Conservation (phyloP, 1,140 invertebrate species). For the Sitophilus oryzae region DNA sequence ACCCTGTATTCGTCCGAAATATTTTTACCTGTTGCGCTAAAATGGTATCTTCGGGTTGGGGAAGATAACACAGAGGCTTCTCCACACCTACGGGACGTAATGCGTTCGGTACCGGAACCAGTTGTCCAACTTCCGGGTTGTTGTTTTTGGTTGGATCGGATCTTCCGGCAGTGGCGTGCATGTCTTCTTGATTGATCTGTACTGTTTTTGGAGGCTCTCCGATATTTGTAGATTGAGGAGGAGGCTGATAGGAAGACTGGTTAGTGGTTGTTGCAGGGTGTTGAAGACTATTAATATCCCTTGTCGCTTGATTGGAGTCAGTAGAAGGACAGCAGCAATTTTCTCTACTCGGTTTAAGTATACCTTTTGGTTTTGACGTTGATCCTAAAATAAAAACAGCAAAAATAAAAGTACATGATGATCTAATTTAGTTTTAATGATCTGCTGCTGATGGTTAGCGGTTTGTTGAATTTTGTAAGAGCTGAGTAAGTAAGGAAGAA, state of each 20-base stretch:
- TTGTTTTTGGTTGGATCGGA: conserved; percentile 1
- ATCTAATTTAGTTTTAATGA: too few relatives aligned
- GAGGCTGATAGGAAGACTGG: background rate
- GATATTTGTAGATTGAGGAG: background rate
- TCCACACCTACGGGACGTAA: conserved; percentile 14
- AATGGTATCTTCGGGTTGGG: conserved; percentile 48
- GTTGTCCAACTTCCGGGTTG: conserved; percentile 6
- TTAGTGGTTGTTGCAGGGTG: background rate
- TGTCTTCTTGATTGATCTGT: background rate
- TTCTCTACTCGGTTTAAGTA: too few relatives aligned
- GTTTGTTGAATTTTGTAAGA: too few relatives aligned
- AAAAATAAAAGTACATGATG: too few relatives aligned
- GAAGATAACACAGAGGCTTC: conserved; percentile 46
- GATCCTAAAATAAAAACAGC: too few relatives aligned
- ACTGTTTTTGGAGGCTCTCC: background rate
- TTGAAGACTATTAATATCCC: background rate
- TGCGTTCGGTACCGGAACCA: conserved; percentile 23
- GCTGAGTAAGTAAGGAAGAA: too few relatives aligned
- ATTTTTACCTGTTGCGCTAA: conserved; percentile 36
- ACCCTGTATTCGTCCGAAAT: background rate
- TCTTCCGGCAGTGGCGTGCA: conserved; percentile 20
- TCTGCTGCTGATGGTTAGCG: too few relatives aligned
- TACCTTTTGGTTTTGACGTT: too few relatives aligned
- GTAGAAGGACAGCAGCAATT: background rate
- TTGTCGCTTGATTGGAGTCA: background rate